Conservation (phyloP, 2,888 invertebrate genomes). For the Drosophila pseudotalamancana region DNA sequence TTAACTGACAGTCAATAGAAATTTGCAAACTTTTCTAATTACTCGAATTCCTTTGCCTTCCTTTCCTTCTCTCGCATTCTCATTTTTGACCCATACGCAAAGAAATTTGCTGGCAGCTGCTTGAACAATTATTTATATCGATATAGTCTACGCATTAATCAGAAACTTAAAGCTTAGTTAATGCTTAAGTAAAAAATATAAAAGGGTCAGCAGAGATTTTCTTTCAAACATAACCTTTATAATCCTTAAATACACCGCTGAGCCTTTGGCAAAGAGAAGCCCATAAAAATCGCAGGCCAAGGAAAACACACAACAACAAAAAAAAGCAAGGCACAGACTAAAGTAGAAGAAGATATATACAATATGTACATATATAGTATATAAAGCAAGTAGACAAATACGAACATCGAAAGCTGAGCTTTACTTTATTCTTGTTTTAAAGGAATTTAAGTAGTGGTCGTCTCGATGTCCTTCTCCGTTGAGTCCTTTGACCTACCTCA, state of each 20-base stretch:
- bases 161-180: neutral
- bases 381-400: slow-evolving; percentile 21
- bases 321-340: slow-evolving; percentile 7
- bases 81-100: neutral
- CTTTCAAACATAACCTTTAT: slow-evolving; percentile 3
- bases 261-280: neutral
- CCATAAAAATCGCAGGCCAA: slow-evolving; percentile 17
- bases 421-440: slow-evolving; percentile 16
- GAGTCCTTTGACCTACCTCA: slow-evolving; percentile 3
- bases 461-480: too few relatives aligned
- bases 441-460: slow-evolving; percentile 27
- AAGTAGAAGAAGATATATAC: slow-evolving; percentile 3
- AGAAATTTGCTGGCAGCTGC: too few relatives aligned
- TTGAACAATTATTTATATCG: too few relatives aligned
- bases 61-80: too few relatives aligned
- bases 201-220: neutral
- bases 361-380: neutral
- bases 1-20: too few relatives aligned
- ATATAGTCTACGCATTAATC: neutral
- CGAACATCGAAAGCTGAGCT: slow-evolving; percentile 35
- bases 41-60: neutral
- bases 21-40: neutral
- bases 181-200: slow-evolving; percentile 9
- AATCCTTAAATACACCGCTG: slow-evolving; percentile 7
- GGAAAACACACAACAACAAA: slow-evolving; percentile 43